These are phyloP conservation scores for Leuctra nigra DNA, from an alignment of 2,888 invertebrate genomes.

Conservation along the genomic window DNA sequence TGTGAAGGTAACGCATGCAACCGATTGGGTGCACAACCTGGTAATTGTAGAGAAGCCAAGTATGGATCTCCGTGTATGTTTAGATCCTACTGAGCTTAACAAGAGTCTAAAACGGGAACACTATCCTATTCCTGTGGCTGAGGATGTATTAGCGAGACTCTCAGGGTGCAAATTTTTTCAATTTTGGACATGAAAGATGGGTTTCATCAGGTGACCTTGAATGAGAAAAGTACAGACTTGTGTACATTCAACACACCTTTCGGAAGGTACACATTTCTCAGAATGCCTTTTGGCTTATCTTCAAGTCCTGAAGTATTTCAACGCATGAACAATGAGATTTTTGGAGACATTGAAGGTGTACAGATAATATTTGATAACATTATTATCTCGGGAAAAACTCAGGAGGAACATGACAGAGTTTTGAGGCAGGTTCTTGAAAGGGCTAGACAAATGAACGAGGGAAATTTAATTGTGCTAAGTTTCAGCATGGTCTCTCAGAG, in stretches of 20 bases:
- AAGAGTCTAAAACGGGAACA: slow-evolving; percentile 2
- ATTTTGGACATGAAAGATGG: slow-evolving; percentile 24
- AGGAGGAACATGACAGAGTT: slow-evolving; percentile 24
- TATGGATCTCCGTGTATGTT: slow-evolving; percentile 8
- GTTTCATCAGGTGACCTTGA: slow-evolving; percentile 20
- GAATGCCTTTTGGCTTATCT: slow-evolving; percentile 24
- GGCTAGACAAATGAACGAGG: background rate
- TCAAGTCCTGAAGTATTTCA: slow-evolving; percentile 25
- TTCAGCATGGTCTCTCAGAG: background rate
- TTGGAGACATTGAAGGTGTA: slow-evolving; percentile 24
- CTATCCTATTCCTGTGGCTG: background rate
- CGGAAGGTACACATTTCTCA: slow-evolving; percentile 19
- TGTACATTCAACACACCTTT: slow-evolving; percentile 23
- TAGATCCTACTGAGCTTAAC: slow-evolving; percentile 16
- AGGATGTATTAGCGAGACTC: background rate
- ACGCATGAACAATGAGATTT: slow-evolving; percentile 21
- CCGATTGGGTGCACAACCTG: slow-evolving; percentile 10
- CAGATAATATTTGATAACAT: slow-evolving; percentile 24
- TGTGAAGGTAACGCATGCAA: background rate
- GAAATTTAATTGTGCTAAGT: slow-evolving; percentile 18
- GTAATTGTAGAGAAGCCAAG: slow-evolving; percentile 16
- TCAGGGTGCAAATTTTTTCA: background rate
- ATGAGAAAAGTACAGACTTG: slow-evolving; percentile 12
- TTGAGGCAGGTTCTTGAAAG: slow-evolving; percentile 13
- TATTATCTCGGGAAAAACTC: slow-evolving; percentile 22